Conservation (phyloP, 2,797 vertebrate species). For the Gymnoscopelus braueri region DNA sequence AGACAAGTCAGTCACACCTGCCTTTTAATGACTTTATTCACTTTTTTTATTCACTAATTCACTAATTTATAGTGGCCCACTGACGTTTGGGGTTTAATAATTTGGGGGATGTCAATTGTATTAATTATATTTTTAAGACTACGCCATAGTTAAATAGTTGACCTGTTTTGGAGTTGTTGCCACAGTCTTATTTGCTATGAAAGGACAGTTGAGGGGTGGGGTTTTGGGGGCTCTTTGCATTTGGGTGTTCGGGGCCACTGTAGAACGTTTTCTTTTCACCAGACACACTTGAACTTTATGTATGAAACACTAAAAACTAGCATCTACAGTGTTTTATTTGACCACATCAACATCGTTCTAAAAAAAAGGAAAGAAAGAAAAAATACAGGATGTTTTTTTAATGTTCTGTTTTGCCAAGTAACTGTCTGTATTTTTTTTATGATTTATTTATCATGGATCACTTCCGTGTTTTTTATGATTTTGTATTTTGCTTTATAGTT, state of each 20-base stretch:
- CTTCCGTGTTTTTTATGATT: slow-evolving; percentile 10
- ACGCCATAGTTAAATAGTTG: too few species aligned
- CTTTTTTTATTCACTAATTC: too few species aligned
- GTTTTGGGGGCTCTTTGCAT: background rate
- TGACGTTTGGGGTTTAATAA: too few species aligned
- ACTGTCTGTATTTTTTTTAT: background rate
- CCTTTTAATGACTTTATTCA: too few species aligned
- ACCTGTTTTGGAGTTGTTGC: background rate
- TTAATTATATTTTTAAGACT: too few species aligned
- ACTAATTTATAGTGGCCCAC: too few species aligned
- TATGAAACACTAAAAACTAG: background rate
- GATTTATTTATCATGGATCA: slow-evolving; percentile 5
- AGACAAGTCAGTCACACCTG: too few species aligned
- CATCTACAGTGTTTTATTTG: background rate
- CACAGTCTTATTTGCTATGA: slow-evolving; percentile 13
- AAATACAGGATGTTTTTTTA: slow-evolving; percentile 22
- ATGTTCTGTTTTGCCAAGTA: slow-evolving; percentile 33
- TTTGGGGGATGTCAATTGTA: too few species aligned
- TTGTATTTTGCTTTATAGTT: background rate
- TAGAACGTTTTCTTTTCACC: background rate
- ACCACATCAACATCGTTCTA: background rate
- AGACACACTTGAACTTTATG: background rate
- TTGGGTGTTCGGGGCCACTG: background rate
- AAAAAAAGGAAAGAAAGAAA: slow-evolving; percentile 1
- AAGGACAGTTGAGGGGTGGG: slow-evolving; percentile 9